phyloP scores from a whole-genome alignment of 2,113 vertebrate genomes.

The Vulpes ferrilata region DNA sequence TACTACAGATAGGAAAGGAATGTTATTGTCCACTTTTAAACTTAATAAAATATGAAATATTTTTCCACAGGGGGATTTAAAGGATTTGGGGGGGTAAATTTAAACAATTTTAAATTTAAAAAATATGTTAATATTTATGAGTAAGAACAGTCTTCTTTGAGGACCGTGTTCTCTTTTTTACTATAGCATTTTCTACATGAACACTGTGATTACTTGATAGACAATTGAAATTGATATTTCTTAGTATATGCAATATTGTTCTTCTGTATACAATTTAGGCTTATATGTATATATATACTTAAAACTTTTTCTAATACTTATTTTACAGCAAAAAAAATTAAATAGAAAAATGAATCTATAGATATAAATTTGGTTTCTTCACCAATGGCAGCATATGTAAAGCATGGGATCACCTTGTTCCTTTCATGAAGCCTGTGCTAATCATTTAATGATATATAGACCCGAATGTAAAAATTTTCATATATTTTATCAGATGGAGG shows the following conservation, averaged over 20 bases:
- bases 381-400: not conserved
- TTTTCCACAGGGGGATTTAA: not conserved
- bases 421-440: not conserved
- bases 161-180: not conserved
- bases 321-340: not conserved
- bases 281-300: not conserved
- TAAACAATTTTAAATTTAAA: not conserved
- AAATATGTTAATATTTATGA: constrained; percentile 18
- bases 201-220: not conserved
- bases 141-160: not conserved
- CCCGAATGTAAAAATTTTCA: not conserved
- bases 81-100: not conserved
- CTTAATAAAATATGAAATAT: not conserved
- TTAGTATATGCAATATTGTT: not conserved
- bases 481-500: not conserved
- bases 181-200: not conserved
- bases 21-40: not conserved
- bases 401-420: not conserved
- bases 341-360: not conserved
- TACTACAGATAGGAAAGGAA: not conserved
- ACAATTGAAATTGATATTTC: not conserved
- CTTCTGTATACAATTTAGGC: not conserved
- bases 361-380: not conserved
- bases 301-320: not conserved
- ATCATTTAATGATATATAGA: not conserved